Evolutionary conservation across 2,888 invertebrate genomes (phyloP).

Genomic region (Aromia moschata): DNA sequence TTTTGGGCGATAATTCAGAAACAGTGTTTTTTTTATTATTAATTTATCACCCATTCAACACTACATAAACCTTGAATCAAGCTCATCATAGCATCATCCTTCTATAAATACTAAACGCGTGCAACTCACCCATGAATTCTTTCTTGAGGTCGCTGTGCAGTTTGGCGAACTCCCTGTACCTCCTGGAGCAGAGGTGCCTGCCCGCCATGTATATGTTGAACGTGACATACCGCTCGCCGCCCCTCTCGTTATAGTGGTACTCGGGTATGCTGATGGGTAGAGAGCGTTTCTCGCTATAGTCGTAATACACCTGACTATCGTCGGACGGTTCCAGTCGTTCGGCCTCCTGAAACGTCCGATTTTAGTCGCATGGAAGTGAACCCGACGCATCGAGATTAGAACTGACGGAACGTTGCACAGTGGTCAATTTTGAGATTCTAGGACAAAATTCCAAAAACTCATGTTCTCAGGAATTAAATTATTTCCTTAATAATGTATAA

Average conservation of each 20-base stretch:
- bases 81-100: too few species aligned
- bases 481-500: too few species aligned
- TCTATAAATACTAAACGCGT: too few species aligned
- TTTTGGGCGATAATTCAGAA: too few species aligned
- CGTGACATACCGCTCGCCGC: constrained; percentile 90
- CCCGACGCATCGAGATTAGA: too few species aligned
- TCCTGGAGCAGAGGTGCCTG: constrained; percentile 92
- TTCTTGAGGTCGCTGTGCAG: constrained; percentile 88
- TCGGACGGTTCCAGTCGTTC: constrained; percentile 86
- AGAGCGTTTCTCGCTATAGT: constrained; percentile 94
- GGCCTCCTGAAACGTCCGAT: constrained; percentile 71
- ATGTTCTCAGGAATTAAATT: too few species aligned
- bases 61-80: too few species aligned
- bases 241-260: constrained; percentile 88
- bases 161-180: constrained; percentile 95
- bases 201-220: constrained; percentile 99
- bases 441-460: too few species aligned
- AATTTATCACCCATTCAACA: too few species aligned
- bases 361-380: constrained; percentile 22
- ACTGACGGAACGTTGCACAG: too few species aligned
- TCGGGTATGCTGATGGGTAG: constrained; percentile 92
- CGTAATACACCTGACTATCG: constrained; percentile 82
- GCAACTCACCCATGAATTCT: constrained; percentile 83
- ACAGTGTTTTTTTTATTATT: too few species aligned
- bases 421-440: too few species aligned